Evolutionary conservation across 2,888 invertebrate genomes (phyloP), one percentile per base, ranked within the genome.

Genomic region (Eustalomyia histrio): DNA sequence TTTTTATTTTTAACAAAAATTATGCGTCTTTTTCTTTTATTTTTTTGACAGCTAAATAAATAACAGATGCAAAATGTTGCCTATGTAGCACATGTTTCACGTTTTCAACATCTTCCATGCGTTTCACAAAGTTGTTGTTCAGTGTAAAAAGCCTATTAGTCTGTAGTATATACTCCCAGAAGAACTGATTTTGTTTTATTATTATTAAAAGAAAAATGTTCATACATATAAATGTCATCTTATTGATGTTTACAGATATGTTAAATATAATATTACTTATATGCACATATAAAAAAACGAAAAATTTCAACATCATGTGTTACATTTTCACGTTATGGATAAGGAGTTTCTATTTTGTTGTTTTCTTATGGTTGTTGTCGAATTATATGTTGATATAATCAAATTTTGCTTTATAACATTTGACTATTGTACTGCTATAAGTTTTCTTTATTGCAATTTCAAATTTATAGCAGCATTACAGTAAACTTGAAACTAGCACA

Each of bases 371-470:
- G 39, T 50, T 24, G 64, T 65, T 52, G 29, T 52, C 39, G 43
- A 21, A 61, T 61, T 61, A 43, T 43, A 24, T 39, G 5, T 57
- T 29, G 33, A 33, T 35, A 52, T 35, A 65, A 65, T 53, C 64
- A 65, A 52, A 65, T 65, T 53, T 65, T 52, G 64, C 64, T 65
- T 52, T 35, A 65, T 65, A 65, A 52, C 33, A 52, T 52, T 64
- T 64, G 64, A 64, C 64, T 50, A 64, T 64, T 64, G 63, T 50
- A 64, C 17, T 50, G 50, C 17, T 50, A 64, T 47, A 17, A 52
- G 17, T 8, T 52, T n/a, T 16, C 24, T 24, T 47, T 47, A 39
- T 39, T 61, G 43, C 39, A 61, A 61, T 61, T 61, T 61, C 14
- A 18, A 39, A 43, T 64, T 33, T 64, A 64, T 64, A 29, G 29